These are phyloP conservation scores for Phrynosoma platyrhinos DNA, from an alignment of 2,113 vertebrate species.

Conservation along the genomic window DNA sequence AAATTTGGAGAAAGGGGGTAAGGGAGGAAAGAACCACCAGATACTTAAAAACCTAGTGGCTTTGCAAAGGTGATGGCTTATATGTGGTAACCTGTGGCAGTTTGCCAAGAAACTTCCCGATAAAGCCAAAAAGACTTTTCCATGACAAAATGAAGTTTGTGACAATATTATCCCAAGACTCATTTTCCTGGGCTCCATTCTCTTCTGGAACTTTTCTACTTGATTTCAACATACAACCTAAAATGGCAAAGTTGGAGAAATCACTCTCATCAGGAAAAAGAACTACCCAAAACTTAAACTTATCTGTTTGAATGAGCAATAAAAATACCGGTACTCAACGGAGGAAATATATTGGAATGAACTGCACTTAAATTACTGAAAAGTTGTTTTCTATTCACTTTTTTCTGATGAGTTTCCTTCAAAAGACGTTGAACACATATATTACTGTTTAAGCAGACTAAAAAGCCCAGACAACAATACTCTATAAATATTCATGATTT, in stretches of 20 bases:
- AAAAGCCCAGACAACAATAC: conserved; percentile 78
- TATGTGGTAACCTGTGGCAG: not conserved
- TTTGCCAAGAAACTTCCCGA: not conserved
- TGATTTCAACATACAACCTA: not conserved
- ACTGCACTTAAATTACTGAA: conserved; percentile 57
- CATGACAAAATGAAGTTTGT: not conserved
- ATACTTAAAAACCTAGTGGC: not conserved
- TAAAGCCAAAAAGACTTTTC: not conserved
- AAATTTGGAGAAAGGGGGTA: not conserved
- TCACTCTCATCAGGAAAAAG: not conserved
- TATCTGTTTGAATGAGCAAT: conserved; percentile 64
- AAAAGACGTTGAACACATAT: conserved; percentile 71
- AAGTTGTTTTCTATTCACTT: conserved; percentile 74
- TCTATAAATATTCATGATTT: conserved; percentile 87
- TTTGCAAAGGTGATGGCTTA: not conserved
- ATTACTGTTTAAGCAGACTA: conserved; percentile 74
- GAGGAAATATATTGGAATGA: conserved; percentile 62
- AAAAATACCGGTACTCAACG: conserved; percentile 49
- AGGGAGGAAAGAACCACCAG: not conserved
- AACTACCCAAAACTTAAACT: conserved; percentile 53
- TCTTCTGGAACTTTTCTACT: not conserved
- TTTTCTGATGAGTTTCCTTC: conserved; percentile 61
- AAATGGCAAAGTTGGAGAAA: not conserved
- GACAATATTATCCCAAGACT: not conserved
- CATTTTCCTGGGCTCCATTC: not conserved